These are phyloP conservation scores for Elephantulus edwardii DNA, from an alignment of 2,113 vertebrate genomes.

Conservation along the genomic window DNA sequence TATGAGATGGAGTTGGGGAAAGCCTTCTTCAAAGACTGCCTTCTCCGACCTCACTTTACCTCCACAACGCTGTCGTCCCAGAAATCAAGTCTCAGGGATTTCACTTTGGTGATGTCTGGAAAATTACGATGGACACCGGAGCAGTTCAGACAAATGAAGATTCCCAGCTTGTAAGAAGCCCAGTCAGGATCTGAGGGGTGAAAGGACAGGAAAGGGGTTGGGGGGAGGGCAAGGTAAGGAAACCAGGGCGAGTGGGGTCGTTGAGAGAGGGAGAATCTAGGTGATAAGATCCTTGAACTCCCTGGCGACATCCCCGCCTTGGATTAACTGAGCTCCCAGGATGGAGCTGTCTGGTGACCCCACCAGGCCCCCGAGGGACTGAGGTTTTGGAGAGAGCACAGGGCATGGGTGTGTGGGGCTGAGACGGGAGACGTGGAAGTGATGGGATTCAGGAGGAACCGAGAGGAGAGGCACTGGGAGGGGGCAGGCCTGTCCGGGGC, in stretches of 20 bases:
- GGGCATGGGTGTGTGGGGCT: background rate
- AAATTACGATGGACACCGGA: constrained; percentile 93
- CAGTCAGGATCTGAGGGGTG: constrained; percentile 89
- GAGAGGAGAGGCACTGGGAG: background rate
- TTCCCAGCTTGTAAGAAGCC: constrained; percentile 91
- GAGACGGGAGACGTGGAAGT: background rate
- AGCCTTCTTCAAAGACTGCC: background rate
- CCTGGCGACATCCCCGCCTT: background rate
- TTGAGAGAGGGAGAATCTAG: background rate
- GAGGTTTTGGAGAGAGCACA: background rate
- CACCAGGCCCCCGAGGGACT: background rate
- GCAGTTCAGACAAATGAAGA: constrained; percentile 94
- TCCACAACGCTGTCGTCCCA: constrained; percentile 92
- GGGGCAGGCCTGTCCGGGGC: background rate
- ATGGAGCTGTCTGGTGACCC: background rate
- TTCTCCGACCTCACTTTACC: constrained; percentile 79
- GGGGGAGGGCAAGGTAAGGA: background rate
- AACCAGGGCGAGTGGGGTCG: background rate
- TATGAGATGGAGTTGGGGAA: background rate
- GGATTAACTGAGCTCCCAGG: background rate
- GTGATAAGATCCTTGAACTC: background rate
- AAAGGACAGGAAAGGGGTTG: background rate
- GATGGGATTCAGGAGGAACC: background rate
- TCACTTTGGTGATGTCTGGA: constrained; percentile 88
- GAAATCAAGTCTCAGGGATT: constrained; percentile 93